A percentile compares a stretch with the other conserved stretches of the same genome.
Conservation (phyloP, 2,113 vertebrate species). For the Cromileptes altivelis region DNA sequence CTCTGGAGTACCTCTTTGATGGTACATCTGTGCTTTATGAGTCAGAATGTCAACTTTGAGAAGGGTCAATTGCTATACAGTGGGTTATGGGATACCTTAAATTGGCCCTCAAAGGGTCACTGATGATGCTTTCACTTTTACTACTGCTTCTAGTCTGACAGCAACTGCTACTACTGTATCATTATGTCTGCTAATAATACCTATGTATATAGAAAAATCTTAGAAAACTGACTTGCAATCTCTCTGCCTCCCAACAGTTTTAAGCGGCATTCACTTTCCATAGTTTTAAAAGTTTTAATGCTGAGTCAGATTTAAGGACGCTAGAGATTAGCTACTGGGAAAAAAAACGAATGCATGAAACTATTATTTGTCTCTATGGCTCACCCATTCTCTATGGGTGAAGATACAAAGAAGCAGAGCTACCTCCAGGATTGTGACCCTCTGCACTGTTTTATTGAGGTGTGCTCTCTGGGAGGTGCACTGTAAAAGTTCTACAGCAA, state of each 20-base stretch:
- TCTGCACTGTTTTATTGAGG: constrained; percentile 6
- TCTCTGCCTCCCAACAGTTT: neutral
- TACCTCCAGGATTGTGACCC: neutral
- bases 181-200: neutral
- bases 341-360: neutral
- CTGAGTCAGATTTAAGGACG: neutral
- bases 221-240: neutral
- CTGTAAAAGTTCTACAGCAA: neutral
- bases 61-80: neutral
- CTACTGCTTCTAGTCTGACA: neutral
- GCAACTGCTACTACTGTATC: neutral
- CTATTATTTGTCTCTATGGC: neutral
- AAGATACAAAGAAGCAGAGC: neutral
- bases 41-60: constrained; percentile 1
- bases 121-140: neutral
- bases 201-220: neutral
- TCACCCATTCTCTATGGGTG: neutral
- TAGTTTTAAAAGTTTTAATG: too few species aligned
- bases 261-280: neutral
- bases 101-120: neutral
- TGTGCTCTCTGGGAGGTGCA: neutral
- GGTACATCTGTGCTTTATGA: neutral
- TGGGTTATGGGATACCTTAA: neutral
- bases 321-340: neutral
- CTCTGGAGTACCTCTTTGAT: neutral